Conservation (phyloP, 2,797 vertebrate species). For the Euthynnus affinis region DNA sequence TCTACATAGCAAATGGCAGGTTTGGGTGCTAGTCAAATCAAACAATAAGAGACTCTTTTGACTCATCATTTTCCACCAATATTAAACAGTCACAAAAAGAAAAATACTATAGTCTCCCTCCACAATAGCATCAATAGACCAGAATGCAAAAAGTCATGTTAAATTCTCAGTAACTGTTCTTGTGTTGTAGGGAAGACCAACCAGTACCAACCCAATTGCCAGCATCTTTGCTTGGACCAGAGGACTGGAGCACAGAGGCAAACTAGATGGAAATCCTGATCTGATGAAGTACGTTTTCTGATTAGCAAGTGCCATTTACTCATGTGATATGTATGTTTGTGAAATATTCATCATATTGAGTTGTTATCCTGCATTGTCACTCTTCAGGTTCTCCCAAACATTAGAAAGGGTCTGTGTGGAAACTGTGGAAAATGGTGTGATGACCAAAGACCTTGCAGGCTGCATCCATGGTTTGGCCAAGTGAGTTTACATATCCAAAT, state of each 20-base stretch:
- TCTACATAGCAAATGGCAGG: no score
- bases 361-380: not conserved
- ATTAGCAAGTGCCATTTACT: not conserved
- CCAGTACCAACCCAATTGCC: slow-evolving; percentile 97
- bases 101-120: not conserved
- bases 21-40: no score
- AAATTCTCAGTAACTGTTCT: not conserved
- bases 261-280: slow-evolving; percentile 92
- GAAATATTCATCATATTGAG: not conserved
- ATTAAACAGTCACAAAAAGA: no score
- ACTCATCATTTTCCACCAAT: no score
- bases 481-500: slow-evolving; percentile 87
- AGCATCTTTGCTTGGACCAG: slow-evolving; percentile 98
- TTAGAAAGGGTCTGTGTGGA: slow-evolving; percentile 94
- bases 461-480: slow-evolving; percentile 96
- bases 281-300: slow-evolving; percentile 87
- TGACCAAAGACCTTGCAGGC: slow-evolving; percentile 98
- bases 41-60: no score
- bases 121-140: not conserved
- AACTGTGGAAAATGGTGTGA: slow-evolving; percentile 93
- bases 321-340: slow-evolving; percentile 9
- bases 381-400: slow-evolving; percentile 90
- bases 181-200: slow-evolving; percentile 88
- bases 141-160: not conserved
- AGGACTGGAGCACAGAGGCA: slow-evolving; percentile 95